A percentile compares a stretch with the other conserved stretches of the same genome.
Evolutionary conservation across 2,113 vertebrate genomes (phyloP).

Genomic region (Sclerurus mexicanus): DNA sequence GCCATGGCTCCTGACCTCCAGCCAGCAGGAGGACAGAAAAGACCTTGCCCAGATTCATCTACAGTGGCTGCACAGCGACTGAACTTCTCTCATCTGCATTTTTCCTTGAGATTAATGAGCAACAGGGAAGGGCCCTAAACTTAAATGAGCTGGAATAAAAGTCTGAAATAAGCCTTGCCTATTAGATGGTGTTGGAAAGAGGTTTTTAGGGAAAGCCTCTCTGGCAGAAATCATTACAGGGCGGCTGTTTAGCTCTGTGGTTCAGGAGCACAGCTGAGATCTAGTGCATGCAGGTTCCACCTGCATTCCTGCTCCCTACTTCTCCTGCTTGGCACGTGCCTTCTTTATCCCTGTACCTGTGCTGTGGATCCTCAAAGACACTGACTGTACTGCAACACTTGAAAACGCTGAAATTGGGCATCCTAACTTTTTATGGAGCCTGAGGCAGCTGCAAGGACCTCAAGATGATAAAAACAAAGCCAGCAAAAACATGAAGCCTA

Average conservation of each 20-base stretch:
- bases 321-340: background rate
- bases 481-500: background rate
- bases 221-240: background rate
- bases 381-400: background rate
- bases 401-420: background rate
- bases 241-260: background rate
- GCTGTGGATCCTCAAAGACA: background rate
- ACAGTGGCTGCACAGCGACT: background rate
- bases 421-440: background rate
- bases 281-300: background rate
- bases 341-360: background rate
- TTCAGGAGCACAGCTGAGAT: background rate
- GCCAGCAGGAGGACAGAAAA: slow-evolving; percentile 40
- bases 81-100: slow-evolving; percentile 49
- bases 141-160: slow-evolving; percentile 47
- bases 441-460: background rate
- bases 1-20: slow-evolving; percentile 45
- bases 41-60: background rate
- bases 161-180: slow-evolving; percentile 18
- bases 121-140: background rate
- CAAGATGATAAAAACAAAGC: background rate
- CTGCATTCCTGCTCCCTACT: background rate
- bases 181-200: background rate
- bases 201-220: background rate
- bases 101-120: slow-evolving; percentile 43